Conservation (phyloP, 1,140 invertebrate genomes). For the Macrobrachium rosenbergii region DNA sequence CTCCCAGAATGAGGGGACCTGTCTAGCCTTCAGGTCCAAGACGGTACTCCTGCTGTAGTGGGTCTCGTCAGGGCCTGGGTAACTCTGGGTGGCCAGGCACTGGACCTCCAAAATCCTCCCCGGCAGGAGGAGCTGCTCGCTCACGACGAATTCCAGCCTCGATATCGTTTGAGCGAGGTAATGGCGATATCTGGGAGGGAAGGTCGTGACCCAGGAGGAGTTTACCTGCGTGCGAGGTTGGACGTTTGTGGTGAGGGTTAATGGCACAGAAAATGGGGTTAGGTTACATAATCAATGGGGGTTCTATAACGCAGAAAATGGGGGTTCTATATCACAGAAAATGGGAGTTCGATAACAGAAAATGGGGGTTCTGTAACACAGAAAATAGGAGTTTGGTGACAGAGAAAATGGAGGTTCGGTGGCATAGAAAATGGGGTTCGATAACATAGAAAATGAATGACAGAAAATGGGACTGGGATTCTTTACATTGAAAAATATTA, state of each 20-base stretch:
- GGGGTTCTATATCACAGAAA: not conserved
- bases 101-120: conserved; percentile 15
- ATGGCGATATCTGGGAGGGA: conserved; percentile 19
- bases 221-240: conserved; percentile 20
- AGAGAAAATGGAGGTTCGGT: not conserved
- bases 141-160: conserved; percentile 5
- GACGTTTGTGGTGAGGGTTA: too few relatives aligned
- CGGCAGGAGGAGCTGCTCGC: not conserved
- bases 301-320: not conserved
- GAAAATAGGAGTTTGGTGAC: not conserved
- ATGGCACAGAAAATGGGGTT: not conserved
- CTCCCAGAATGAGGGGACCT: conserved; percentile 24
- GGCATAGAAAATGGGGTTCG: not conserved
- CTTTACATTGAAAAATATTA: not conserved
- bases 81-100: conserved; percentile 30
- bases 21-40: conserved; percentile 4
- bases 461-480: not conserved
- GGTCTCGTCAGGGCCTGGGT: not conserved
- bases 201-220: conserved; percentile 27
- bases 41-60: not conserved
- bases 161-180: conserved; percentile 17
- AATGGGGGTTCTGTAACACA: not conserved
- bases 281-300: not conserved
- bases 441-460: too few relatives aligned
- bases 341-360: not conserved